A percentile compares a stretch with the other conserved stretches of the same genome.
Conservation (phyloP, 1,140 invertebrate genomes). For the Drosophila watanabei region DNA sequence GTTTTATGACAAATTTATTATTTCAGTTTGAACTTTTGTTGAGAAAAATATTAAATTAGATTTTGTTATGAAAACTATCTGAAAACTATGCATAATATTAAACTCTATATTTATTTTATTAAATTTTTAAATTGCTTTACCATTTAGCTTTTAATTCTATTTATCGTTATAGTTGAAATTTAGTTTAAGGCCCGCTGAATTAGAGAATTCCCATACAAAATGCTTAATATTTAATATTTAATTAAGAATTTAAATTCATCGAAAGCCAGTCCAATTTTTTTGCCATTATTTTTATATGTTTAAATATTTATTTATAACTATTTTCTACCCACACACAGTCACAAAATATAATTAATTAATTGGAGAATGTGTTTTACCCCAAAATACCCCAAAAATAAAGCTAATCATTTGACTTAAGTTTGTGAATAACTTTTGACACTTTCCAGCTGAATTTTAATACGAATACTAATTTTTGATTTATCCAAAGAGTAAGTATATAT, state of each 20-base stretch:
- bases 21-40: constrained; percentile 32
- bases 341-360: constrained; percentile 28
- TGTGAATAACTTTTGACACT: constrained; percentile 7
- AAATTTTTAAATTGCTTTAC: constrained; percentile 16
- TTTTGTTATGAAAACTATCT: constrained; percentile 7
- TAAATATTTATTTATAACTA: constrained; percentile 41
- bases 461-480: constrained; percentile 9
- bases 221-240: constrained; percentile 25
- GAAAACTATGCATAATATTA: constrained; percentile 4
- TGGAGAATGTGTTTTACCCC: constrained; percentile 12
- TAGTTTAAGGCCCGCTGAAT: constrained; percentile 42
- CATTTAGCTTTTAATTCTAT: constrained; percentile 15
- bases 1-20: constrained; percentile 46
- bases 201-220: constrained; percentile 74
- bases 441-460: constrained; percentile 16
- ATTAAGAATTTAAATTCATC: not conserved
- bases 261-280: constrained; percentile 32
- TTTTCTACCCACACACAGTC: constrained; percentile 12
- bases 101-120: constrained; percentile 38
- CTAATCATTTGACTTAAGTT: constrained; percentile 23
- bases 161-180: constrained; percentile 40
- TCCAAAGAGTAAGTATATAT: constrained; percentile 13
- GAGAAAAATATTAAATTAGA: constrained; percentile 8
- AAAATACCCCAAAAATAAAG: constrained; percentile 40
- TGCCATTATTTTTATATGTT: constrained; percentile 23